Base-by-base conservation (phyloP, 2,797 vertebrate species). In the Takifugu rubripes region DNA sequence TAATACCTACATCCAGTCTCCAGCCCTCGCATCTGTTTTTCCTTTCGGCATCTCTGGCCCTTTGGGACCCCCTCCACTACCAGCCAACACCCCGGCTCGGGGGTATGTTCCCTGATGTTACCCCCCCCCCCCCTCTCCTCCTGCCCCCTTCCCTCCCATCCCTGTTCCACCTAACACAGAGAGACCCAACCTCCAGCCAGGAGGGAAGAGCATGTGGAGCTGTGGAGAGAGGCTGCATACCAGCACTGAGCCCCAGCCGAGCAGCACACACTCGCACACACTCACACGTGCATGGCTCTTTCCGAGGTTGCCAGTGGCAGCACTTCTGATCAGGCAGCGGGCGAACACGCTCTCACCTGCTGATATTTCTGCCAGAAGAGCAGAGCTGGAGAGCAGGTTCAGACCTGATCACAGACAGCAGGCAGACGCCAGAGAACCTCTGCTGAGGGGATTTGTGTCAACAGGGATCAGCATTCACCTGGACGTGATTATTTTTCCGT, bases 121-220 rank as follows among this genome's bases (percentile, higher is more conserved):
- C 59, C 57, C 25, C 49, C 24, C 4, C 1, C 31, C 9, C 29
- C 4, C 54, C 52, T 15, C 16, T n/a, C 7, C 9, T 8, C 40
- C 7, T n/a, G 21, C 25, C 45, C 50, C 7, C 36, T 40, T n/a
- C 29, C 49, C 63, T 48, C 55, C 33, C 47, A 5, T 65, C 54
- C 70, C 70, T 75, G 70, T 80, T 68, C 70, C 73, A 61, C 70
- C 75, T 68, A 61, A 46, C 11, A 1, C 59, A 68, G 54, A 62
- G 61, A 81, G 59, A 75, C 68, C 64, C 70, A 77, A 66, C 75
- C 75, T 79, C 77, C 77, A 59, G 50, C 56, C 61, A 66, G 74
- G 70, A 66, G 74, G 54, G 55, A 44, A 62, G 64, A 56, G 70
- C 75, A 70, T 79, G 78, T 66, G 67, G 53, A 49, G 61, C 68